A percentile compares a stretch with the other conserved stretches of the same genome.
Evolutionary conservation across 2,797 vertebrate genomes (phyloP).

Genomic region (Poliocrania exsul): DNA sequence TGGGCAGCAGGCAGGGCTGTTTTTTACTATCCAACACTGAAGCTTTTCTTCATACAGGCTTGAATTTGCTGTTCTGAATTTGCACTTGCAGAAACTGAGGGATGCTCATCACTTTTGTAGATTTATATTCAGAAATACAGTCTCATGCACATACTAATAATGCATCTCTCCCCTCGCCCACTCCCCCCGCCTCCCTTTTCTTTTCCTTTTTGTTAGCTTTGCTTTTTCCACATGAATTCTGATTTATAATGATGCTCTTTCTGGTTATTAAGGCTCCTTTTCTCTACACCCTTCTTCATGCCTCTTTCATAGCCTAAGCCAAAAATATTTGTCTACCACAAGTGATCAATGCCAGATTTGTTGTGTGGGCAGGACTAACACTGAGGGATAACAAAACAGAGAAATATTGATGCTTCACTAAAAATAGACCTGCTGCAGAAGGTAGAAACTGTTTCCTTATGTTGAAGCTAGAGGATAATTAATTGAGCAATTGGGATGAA

Average conservation of each 20-base stretch:
- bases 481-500: slow-evolving; percentile 65
- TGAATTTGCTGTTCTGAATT: neutral
- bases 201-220: neutral
- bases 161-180: no score
- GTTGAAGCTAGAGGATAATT: slow-evolving; percentile 53
- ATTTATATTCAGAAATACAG: neutral
- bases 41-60: neutral
- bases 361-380: slow-evolving; percentile 44
- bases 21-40: neutral
- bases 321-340: slow-evolving; percentile 43
- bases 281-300: neutral
- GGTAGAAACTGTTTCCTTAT: slow-evolving; percentile 66
- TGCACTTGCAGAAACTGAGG: neutral
- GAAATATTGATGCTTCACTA: slow-evolving; percentile 46
- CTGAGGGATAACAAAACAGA: slow-evolving; percentile 35
- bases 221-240: neutral
- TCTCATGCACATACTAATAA: neutral
- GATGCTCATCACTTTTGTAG: neutral
- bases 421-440: slow-evolving; percentile 64
- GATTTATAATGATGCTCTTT: neutral
- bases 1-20: neutral
- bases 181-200: no score
- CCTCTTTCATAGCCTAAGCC: neutral
- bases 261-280: neutral
- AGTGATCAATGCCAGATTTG: slow-evolving; percentile 55